phyloP scores from a whole-genome alignment of 2,797 vertebrate genomes.

The Coracias cyanogaster region DNA sequence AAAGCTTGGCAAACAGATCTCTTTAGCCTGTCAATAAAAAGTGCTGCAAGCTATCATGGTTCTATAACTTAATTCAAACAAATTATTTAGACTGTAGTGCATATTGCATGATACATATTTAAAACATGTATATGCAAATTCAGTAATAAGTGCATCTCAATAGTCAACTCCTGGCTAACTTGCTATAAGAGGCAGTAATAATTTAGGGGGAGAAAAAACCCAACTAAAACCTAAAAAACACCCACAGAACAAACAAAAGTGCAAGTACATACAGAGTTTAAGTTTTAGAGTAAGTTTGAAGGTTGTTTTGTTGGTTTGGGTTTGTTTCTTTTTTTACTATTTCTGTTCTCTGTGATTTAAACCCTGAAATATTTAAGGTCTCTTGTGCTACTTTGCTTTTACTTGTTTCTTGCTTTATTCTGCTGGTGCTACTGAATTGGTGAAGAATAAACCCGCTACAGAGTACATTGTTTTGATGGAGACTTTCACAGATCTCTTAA shows the following conservation, averaged over 20 bases:
- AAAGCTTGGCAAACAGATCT: not conserved
- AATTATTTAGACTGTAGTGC: not conserved
- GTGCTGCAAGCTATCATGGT: not conserved
- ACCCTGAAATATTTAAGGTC: rapidly evolving
- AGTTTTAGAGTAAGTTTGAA: not conserved
- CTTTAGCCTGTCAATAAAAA: not conserved
- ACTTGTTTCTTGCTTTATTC: not conserved
- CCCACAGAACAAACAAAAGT: not conserved
- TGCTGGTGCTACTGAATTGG: not conserved
- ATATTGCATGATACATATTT: not conserved
- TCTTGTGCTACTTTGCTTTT: not conserved
- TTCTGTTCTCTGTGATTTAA: not conserved
- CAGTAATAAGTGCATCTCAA: not conserved
- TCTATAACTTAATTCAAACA: not conserved
- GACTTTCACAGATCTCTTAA: not conserved
- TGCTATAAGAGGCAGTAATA: not conserved
- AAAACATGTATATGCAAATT: not conserved
- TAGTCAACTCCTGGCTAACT: not conserved
- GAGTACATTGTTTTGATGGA: not conserved
- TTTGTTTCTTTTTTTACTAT: rapidly evolving
- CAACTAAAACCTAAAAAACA: not conserved
- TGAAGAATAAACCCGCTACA: rapidly evolving
- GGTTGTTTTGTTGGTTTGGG: not conserved
- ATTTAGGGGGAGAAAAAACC: not conserved
- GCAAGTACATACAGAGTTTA: not conserved